Conservation (phyloP, 2,113 vertebrate species). For the Rhabdornis inornatus region DNA sequence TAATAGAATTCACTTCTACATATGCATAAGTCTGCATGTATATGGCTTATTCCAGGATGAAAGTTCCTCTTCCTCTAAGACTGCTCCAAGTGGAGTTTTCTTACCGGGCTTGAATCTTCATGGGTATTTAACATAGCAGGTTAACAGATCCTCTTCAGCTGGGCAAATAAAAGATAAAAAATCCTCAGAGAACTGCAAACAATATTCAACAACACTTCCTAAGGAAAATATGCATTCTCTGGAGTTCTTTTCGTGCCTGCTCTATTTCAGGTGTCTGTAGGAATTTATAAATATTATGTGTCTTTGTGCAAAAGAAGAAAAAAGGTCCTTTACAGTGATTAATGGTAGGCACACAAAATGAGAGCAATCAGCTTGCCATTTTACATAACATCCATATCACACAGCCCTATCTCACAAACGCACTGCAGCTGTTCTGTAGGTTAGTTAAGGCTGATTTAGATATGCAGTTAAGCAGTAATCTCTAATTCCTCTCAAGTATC, state of each 20-base stretch:
- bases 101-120: background rate
- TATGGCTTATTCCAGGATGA: background rate
- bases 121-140: background rate
- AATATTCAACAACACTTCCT: background rate
- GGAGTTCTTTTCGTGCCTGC: background rate
- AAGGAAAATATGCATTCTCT: background rate
- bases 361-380: background rate
- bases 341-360: background rate
- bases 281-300: background rate
- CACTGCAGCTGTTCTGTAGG: background rate
- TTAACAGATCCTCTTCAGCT: background rate
- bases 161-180: background rate
- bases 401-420: background rate
- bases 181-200: background rate
- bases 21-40: background rate
- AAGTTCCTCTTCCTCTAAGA: background rate
- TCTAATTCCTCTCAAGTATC: conserved; percentile 38
- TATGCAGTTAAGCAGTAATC: background rate
- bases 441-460: conserved; percentile 32
- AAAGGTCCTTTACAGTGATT: background rate
- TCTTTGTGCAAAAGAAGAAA: background rate
- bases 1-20: background rate
- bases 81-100: background rate
- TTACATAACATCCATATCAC: background rate
- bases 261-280: background rate